Conservation (phyloP, 1,140 invertebrate species). For the Drosophila watanabei region DNA sequence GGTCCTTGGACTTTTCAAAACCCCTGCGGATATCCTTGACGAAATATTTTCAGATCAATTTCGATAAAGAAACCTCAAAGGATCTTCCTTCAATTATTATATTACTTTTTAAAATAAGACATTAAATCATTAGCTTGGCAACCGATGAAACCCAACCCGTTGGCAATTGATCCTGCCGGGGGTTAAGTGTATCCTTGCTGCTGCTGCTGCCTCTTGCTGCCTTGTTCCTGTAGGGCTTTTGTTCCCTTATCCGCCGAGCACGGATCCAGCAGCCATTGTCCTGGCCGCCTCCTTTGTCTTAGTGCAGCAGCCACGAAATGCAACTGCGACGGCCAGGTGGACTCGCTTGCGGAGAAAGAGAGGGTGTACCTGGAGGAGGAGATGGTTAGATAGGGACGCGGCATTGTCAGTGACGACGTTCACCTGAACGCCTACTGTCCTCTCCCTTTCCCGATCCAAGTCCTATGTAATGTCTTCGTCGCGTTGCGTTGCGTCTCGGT, state of each 20-base stretch:
- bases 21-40: not conserved
- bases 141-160: not conserved
- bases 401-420: constrained; percentile 54
- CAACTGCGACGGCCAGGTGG: constrained; percentile 29
- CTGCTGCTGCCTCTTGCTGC: constrained; percentile 3
- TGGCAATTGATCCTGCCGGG: constrained; percentile 4
- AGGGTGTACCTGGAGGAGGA: not conserved
- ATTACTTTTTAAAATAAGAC: not conserved
- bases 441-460: not conserved
- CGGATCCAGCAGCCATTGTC: constrained; percentile 49
- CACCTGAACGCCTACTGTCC: constrained; percentile 51
- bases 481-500: constrained; percentile 12
- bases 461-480: constrained; percentile 29
- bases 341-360: not conserved
- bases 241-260: constrained; percentile 31
- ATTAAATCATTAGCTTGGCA: not conserved
- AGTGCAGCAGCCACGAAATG: constrained; percentile 65
- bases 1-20: constrained; percentile 15
- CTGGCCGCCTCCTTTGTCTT: constrained; percentile 50
- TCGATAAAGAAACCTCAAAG: not conserved
- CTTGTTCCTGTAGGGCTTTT: constrained; percentile 17
- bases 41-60: not conserved
- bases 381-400: constrained; percentile 14
- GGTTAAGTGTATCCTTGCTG: constrained; percentile 20
- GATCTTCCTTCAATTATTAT: not conserved